Conservation (phyloP, 35 echinoderm and acorn worm species). For the Ptychodera flava region DNA sequence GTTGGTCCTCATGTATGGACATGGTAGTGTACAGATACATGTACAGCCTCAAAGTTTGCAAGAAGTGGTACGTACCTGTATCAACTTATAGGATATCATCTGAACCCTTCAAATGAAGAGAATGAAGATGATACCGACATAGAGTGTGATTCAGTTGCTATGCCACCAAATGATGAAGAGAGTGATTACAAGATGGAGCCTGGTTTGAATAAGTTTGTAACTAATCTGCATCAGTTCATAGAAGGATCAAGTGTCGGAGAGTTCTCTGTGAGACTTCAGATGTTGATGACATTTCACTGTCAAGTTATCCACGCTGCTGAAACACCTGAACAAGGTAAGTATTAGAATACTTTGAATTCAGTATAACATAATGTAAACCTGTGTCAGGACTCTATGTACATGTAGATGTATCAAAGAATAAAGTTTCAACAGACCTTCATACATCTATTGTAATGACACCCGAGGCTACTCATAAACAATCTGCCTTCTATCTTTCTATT, state of each 20-base stretch:
- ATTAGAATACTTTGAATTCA: too few species aligned
- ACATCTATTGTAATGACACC: too few species aligned
- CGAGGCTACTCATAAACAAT: too few species aligned
- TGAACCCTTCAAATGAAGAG: not conserved
- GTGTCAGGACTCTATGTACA: too few species aligned
- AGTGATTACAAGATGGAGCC: not conserved
- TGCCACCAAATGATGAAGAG: not conserved
- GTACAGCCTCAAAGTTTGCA: conserved; percentile 36
- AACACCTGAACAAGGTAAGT: not conserved
- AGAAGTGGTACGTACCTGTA: conserved; percentile 95
- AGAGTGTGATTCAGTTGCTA: not conserved
- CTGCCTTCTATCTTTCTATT: too few species aligned
- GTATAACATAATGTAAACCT: too few species aligned
- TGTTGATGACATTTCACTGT: conserved; percentile 71
- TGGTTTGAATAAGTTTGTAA: conserved; percentile 34
- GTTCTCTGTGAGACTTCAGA: conserved; percentile 51
- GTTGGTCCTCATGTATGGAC: conserved; percentile 76
- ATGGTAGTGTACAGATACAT: conserved; percentile 58
- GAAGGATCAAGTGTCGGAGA: conserved; percentile 81
- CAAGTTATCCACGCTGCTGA: conserved; percentile 15
- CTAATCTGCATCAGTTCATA: conserved; percentile 73
- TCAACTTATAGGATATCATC: conserved; percentile 44
- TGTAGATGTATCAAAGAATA: too few species aligned
- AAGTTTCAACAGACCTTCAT: too few species aligned
- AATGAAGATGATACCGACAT: not conserved